Conservation (phyloP, 2,113 vertebrate genomes). For the Morone saxatilis region DNA sequence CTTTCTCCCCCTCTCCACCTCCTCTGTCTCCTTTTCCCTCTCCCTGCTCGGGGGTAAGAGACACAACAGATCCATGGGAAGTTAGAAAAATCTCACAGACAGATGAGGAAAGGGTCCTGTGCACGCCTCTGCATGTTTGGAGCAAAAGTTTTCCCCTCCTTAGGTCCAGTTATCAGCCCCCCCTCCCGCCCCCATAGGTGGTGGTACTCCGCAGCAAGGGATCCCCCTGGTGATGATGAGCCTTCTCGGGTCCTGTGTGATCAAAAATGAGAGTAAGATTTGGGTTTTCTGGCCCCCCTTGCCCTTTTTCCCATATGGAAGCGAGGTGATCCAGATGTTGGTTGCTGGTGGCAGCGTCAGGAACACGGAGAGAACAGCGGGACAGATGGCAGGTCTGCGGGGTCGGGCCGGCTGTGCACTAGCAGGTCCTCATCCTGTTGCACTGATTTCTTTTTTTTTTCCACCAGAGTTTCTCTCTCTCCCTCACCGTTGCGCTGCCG, state of each 20-base stretch:
- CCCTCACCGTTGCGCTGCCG: conserved; percentile 38
- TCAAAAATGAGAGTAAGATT: conserved; percentile 37
- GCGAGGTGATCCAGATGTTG: conserved; percentile 74
- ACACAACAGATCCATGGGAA: conserved; percentile 65
- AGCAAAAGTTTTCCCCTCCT: conserved; percentile 60
- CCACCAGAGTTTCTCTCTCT: conserved; percentile 56
- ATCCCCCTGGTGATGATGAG: conserved; percentile 25
- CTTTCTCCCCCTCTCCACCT: conserved; percentile 52
- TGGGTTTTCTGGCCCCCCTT: conserved; percentile 11
- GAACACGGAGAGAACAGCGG: conserved; percentile 49
- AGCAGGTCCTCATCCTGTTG: conserved; percentile 82
- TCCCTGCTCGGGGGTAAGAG: conserved; percentile 38
- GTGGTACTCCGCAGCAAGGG: conserved; percentile 47
- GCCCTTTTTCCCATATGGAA: conserved; percentile 47
- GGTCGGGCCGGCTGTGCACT: conserved; percentile 64
- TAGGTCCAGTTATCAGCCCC: conserved; percentile 40
- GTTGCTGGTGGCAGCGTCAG: conserved; percentile 36
- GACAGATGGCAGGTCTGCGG: conserved; percentile 73
- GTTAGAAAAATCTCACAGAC: conserved; percentile 42
- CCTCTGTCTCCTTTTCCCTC: conserved; percentile 46
- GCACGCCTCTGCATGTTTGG: conserved; percentile 45
- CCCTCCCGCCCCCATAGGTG: neutral
- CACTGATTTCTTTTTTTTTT: conserved; percentile 52
- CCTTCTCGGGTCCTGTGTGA: conserved; percentile 48
- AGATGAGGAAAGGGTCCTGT: conserved; percentile 18